Evolutionary conservation across 37 sponge, comb jelly and placozoan species (phyloP), one percentile per base, ranked within the genome.

Genomic region (Tethya wilhelma): DNA sequence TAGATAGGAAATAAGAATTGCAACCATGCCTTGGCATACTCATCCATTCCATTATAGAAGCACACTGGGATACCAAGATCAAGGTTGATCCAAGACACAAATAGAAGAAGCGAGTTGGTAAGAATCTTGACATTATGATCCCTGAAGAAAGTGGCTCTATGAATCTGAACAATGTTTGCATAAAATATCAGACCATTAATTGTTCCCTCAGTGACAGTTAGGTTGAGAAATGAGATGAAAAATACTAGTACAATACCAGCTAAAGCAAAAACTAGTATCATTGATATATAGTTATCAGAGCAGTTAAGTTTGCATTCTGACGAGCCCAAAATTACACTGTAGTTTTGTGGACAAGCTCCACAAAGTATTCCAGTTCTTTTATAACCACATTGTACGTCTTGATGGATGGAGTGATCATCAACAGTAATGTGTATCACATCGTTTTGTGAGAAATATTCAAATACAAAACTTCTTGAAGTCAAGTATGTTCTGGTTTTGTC

Each of bases 161-260:
- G 60, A 38, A 40, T 44, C 44, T 44, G 20, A 0, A 87, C 63
- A 26, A 87, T 57, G 22, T 73, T 80, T 0, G 67, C 43, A 66
- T 87, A 87, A 40, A 87, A 80, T 31, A 80, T 41, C 0, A 79
- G 56, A 7, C 87, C 87, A 80, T 74, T 73, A 38, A 87, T 64
- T n/a, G 81, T 67, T 33, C 87, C 81, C 8, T 5, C 26, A 38
- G 87, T 31, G 19, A 87, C 71, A 38, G 87, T 87, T 1, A 87
- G 56, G 46, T 87, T 74, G 36, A 80, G 67, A 12, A 75, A 14
- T 26, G 46, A 46, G 1, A 87, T 66, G 44, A 80, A 12, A 4
- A 74, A 11, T 8, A 87, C 69, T 11, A 87, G 62, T 11, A 80
- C 8, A 7, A 74, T 23, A 2, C 87, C 81, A 74, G 68, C 77